Percentiles rank a stretch among this genome's conserved stretches.
Conservation (phyloP, 2,888 invertebrate genomes). For the Serrognathus titanus region DNA sequence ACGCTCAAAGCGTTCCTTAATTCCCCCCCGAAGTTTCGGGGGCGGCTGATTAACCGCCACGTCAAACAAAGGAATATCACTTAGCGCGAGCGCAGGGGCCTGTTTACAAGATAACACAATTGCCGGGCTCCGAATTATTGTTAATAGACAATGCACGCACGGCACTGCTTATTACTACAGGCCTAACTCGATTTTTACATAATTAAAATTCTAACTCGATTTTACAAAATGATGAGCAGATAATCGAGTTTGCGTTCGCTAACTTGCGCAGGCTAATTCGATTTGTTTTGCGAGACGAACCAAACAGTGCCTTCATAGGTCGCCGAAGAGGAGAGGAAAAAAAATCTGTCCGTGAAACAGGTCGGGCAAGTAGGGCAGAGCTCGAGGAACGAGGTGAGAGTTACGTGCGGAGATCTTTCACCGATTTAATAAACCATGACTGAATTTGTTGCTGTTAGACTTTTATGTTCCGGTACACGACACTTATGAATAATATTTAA, state of each 20-base stretch:
- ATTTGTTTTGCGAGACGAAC: too few relatives aligned
- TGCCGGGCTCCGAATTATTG: slow-evolving; percentile 13
- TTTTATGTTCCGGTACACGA: slow-evolving; percentile 5
- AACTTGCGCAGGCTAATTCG: too few relatives aligned
- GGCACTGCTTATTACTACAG: neutral
- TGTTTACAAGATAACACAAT: slow-evolving; percentile 15
- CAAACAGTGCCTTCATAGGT: too few relatives aligned
- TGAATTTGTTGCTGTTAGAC: neutral
- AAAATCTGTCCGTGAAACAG: too few relatives aligned
- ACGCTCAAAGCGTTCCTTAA: slow-evolving; percentile 35
- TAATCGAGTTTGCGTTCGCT: too few relatives aligned
- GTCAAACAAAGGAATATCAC: slow-evolving; percentile 29
- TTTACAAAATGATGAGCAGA: too few relatives aligned
- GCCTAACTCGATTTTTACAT: neutral
- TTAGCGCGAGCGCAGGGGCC: neutral
- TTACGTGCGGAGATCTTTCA: slow-evolving; percentile 10
- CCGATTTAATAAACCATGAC: slow-evolving; percentile 9
- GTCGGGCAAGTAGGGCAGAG: too few relatives aligned
- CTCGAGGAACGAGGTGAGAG: slow-evolving; percentile 6
- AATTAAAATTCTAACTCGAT: slow-evolving; percentile 1
- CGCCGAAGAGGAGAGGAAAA: too few relatives aligned
- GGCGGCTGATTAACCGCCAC: slow-evolving; percentile 36
- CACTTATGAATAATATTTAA: slow-evolving; percentile 3
- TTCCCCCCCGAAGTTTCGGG: slow-evolving; percentile 33
- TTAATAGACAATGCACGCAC: slow-evolving; percentile 14